Percentiles rank a stretch among this genome's conserved stretches.
Evolutionary conservation across 2,797 vertebrate species (phyloP).

Genomic region (Muraenolepis orangiensis): DNA sequence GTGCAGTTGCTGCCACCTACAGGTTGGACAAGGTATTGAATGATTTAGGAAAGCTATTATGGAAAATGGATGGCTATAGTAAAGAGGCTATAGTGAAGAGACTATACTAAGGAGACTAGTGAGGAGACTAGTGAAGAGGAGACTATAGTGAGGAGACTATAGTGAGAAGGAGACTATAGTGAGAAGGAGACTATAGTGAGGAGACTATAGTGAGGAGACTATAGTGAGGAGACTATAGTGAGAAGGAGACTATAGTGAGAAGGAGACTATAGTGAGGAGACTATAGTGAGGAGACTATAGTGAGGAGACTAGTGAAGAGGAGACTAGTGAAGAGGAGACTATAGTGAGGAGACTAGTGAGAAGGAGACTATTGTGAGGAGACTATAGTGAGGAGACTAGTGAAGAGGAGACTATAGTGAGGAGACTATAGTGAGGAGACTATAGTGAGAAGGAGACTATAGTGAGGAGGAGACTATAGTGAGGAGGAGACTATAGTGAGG

Average conservation of each 20-base stretch:
- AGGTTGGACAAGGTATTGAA: not conserved
- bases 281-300: not conserved
- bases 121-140: not conserved
- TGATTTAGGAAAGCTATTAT: too few species aligned
- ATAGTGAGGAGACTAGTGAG: not conserved
- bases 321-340: not conserved
- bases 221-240: too few species aligned
- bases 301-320: not conserved
- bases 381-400: not conserved
- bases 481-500: too few species aligned
- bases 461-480: too few species aligned
- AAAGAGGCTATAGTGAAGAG: not conserved
- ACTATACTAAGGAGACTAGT: not conserved
- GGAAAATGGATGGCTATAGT: not conserved
- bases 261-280: not conserved
- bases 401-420: too few species aligned
- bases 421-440: too few species aligned
- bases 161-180: too few species aligned
- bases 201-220: too few species aligned
- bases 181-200: too few species aligned
- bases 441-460: too few species aligned
- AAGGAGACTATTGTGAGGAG: not conserved
- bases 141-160: too few species aligned
- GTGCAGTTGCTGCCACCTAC: not conserved
- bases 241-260: too few species aligned